Conservation (phyloP, 2,888 invertebrate genomes). For the Tillus elongatus region DNA sequence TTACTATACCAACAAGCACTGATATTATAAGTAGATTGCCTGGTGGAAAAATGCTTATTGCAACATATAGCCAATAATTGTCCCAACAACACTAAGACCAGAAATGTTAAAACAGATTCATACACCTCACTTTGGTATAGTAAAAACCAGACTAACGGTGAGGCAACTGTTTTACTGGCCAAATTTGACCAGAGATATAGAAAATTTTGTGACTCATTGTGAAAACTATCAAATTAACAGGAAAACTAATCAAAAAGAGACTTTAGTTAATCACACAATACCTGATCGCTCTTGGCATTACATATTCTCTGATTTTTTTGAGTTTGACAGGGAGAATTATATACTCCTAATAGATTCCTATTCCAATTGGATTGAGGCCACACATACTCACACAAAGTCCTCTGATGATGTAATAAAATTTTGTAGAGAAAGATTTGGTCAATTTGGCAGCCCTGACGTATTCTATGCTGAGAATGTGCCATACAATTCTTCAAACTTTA, state of each 20-base stretch:
- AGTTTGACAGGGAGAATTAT: constrained; percentile 19
- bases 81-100: constrained; percentile 17
- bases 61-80: too few relatives aligned
- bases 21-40: too few relatives aligned
- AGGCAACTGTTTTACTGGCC: too few relatives aligned
- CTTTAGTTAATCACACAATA: too few relatives aligned
- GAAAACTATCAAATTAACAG: constrained; percentile 16
- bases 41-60: too few relatives aligned
- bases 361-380: constrained; percentile 13
- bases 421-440: constrained; percentile 12
- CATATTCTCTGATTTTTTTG: constrained; percentile 28
- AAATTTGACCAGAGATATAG: too few relatives aligned
- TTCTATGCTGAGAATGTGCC: constrained; percentile 13
- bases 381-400: constrained; percentile 4
- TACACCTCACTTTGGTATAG: too few relatives aligned
- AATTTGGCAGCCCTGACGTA: constrained; percentile 13
- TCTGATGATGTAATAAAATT: constrained; percentile 5
- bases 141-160: too few relatives aligned
- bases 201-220: too few relatives aligned
- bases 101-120: constrained; percentile 21
- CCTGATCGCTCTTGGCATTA: constrained; percentile 26
- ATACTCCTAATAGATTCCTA: constrained; percentile 9
- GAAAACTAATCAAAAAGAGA: too few relatives aligned
- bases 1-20: too few relatives aligned
- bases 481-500: constrained; percentile 11